A percentile compares a stretch with the other conserved stretches of the same genome.
phyloP scores from a whole-genome alignment of 2,113 vertebrate genomes.

The Catharus minimus region DNA sequence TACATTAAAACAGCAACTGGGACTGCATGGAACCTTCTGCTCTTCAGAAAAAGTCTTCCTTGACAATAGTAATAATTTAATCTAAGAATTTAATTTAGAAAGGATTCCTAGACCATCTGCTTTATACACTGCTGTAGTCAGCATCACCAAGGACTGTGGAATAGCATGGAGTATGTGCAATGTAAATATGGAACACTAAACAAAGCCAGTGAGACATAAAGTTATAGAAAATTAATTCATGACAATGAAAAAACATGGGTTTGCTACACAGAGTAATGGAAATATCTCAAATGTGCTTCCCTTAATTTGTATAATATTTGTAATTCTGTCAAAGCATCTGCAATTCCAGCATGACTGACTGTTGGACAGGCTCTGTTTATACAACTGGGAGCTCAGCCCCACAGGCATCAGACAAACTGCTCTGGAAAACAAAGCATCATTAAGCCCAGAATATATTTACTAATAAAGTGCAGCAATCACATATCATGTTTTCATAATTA shows the following conservation, averaged over 20 bases:
- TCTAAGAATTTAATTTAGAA: neutral
- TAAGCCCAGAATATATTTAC: neutral
- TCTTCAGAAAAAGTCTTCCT: neutral
- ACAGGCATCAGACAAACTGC: neutral
- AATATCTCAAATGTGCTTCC: neutral
- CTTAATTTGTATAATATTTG: neutral
- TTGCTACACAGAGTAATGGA: neutral
- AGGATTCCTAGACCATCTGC: neutral
- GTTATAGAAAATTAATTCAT: neutral
- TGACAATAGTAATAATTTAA: neutral
- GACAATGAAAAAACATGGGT: neutral
- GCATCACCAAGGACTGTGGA: neutral
- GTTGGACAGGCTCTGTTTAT: neutral
- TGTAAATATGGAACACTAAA: neutral
- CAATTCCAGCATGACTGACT: accelerated
- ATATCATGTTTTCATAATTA: neutral
- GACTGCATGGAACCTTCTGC: neutral
- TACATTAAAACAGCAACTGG: neutral
- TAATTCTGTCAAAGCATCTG: neutral
- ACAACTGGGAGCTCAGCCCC: neutral
- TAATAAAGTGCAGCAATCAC: neutral
- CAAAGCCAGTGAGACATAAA: neutral
- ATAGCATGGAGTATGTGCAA: neutral
- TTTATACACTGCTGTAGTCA: neutral
- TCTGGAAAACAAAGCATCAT: neutral